A percentile compares a stretch with the other conserved stretches of the same genome.
These are phyloP conservation scores for Nannoperca obscura DNA, from an alignment of 2,797 vertebrate species.

Conservation along the genomic window DNA sequence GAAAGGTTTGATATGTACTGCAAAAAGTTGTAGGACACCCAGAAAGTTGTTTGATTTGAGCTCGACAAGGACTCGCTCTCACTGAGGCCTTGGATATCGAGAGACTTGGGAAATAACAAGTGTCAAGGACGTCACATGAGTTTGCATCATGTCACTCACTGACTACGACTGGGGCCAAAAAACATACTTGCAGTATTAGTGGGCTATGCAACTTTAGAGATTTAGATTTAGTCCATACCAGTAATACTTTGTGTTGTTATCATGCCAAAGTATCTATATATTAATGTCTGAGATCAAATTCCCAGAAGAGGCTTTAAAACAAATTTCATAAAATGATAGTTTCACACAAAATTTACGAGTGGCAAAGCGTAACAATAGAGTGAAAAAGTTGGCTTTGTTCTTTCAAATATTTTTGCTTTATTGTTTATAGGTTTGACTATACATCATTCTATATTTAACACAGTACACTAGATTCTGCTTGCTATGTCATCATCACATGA, in stretches of 20 bases:
- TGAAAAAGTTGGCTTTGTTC: background rate
- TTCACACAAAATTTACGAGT: background rate
- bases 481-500: too few species aligned
- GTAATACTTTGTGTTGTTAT: background rate
- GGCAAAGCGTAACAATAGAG: background rate
- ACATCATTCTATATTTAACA: background rate
- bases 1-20: background rate
- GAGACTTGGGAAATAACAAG: constrained; percentile 11
- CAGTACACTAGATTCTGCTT: too few species aligned
- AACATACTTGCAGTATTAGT: background rate
- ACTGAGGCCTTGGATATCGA: background rate
- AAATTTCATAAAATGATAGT: background rate
- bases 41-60: background rate
- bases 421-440: background rate
- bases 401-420: background rate
- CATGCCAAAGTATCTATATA: background rate
- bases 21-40: fast-evolving
- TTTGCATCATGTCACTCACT: background rate
- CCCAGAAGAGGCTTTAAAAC: background rate
- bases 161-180: background rate
- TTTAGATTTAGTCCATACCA: constrained; percentile 15
- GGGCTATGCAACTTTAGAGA: background rate
- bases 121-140: constrained; percentile 1
- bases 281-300: background rate
- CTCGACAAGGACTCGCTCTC: background rate